Evolutionary conservation across 1,140 invertebrate genomes (phyloP).

Genomic region (Pseudomyrmex cubaensis): DNA sequence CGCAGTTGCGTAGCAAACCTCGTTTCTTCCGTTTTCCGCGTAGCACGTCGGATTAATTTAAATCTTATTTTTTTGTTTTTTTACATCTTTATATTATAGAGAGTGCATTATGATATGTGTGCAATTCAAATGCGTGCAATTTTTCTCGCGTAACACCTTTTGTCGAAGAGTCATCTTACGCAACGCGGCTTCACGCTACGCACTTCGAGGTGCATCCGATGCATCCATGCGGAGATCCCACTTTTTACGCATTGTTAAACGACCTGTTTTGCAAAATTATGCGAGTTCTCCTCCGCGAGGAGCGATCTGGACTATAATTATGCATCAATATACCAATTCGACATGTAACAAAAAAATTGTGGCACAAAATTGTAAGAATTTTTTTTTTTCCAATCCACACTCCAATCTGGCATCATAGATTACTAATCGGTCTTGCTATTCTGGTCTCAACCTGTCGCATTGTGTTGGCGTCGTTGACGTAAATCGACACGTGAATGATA

Average conservation of each 20-base stretch:
- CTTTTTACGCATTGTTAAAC: constrained; percentile 47
- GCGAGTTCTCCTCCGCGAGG: not conserved
- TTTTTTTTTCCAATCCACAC: constrained; percentile 43
- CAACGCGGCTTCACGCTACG: constrained; percentile 36
- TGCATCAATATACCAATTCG: constrained; percentile 42
- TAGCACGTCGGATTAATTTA: not conserved
- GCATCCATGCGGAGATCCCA: constrained; percentile 47
- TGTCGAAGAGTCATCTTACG: constrained; percentile 14
- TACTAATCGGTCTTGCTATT: constrained; percentile 2
- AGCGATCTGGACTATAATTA: constrained; percentile 33
- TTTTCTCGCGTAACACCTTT: not conserved
- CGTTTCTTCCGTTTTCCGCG: not conserved
- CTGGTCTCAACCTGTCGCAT: not conserved
- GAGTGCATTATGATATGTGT: not conserved
- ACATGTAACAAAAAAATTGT: constrained; percentile 2
- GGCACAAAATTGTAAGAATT: constrained; percentile 36
- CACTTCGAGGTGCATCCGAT: constrained; percentile 25
- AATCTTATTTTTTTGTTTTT: too few species aligned
- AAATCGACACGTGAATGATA: constrained; percentile 34
- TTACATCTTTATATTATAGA: not conserved
- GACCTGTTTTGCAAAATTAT: constrained; percentile 52
- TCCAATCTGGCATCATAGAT: constrained; percentile 45
- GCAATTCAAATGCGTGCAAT: not conserved
- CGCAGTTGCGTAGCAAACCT: constrained; percentile 20
- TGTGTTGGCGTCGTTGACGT: constrained; percentile 8